Conservation (phyloP, 2,888 invertebrate species). For the Coelinius sp. region DNA sequence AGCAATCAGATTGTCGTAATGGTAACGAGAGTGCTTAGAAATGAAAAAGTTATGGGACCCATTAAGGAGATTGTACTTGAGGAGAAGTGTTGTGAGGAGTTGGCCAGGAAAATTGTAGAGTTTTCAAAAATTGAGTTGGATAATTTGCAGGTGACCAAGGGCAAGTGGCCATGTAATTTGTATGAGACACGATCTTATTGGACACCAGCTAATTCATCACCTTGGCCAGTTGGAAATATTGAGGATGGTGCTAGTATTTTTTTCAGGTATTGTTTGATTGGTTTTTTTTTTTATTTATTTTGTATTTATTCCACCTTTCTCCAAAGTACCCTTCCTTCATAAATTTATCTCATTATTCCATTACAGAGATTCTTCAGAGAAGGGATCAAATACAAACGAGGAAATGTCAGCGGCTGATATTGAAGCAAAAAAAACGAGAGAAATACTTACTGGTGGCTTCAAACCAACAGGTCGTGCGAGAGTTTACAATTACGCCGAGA, state of each 20-base stretch:
- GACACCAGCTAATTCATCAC: conserved; percentile 74
- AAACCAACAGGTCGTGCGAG: neutral
- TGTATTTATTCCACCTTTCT: neutral
- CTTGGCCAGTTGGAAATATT: conserved; percentile 73
- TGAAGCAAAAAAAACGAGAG: conserved; percentile 73
- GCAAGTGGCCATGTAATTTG: conserved; percentile 76
- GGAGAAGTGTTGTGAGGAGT: conserved; percentile 72
- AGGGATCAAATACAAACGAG: conserved; percentile 76
- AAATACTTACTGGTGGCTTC: conserved; percentile 58
- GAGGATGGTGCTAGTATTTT: conserved; percentile 78
- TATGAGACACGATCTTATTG: conserved; percentile 56
- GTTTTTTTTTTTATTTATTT: conserved; percentile 38
- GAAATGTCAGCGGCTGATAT: conserved; percentile 68
- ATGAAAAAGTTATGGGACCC: conserved; percentile 72
- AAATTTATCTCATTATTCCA: neutral
- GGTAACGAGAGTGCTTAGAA: conserved; percentile 71
- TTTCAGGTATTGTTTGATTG: conserved; percentile 75
- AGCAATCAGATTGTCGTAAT: conserved; percentile 74
- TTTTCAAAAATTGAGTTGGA: conserved; percentile 77
- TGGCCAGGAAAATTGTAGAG: conserved; percentile 71
- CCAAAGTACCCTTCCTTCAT: neutral
- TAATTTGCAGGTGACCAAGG: conserved; percentile 76
- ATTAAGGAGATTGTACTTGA: conserved; percentile 76
- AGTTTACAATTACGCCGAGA: conserved; percentile 60
- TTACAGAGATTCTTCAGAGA: conserved; percentile 73